These are phyloP conservation scores for Priocnemis perturbator DNA, from an alignment of 2,888 invertebrate species.

Conservation along the genomic window DNA sequence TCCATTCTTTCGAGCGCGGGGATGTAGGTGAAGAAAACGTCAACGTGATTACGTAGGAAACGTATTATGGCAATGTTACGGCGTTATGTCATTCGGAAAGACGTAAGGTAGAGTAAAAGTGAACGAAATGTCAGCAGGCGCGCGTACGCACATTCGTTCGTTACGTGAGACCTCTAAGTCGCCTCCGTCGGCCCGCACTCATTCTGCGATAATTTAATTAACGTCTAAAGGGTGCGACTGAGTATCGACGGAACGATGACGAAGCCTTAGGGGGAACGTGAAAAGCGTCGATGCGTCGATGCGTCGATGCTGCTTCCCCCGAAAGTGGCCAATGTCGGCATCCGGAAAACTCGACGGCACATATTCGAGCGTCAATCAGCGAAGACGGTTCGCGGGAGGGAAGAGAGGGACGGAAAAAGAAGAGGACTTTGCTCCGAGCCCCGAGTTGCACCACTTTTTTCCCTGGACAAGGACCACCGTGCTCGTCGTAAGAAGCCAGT, in stretches of 20 bases:
- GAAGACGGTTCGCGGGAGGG: slow-evolving; percentile 5
- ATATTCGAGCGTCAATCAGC: slow-evolving; percentile 8
- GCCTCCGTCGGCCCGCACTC: slow-evolving; percentile 38
- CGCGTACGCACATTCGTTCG: neutral
- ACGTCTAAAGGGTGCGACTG: slow-evolving; percentile 28
- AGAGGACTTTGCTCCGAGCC: neutral
- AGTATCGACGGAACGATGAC: slow-evolving; percentile 45
- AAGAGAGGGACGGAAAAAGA: slow-evolving; percentile 4
- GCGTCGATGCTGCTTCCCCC: too few species aligned
- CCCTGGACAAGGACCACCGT: slow-evolving; percentile 56
- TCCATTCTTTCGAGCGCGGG: too few species aligned
- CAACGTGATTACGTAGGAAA: too few species aligned
- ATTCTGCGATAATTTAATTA: slow-evolving; percentile 55
- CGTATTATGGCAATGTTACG: too few species aligned
- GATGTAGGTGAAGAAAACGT: too few species aligned
- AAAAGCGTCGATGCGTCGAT: slow-evolving; percentile 23
- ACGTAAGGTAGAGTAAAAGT: too few species aligned
- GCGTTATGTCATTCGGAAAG: too few species aligned
- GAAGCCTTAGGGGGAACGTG: slow-evolving; percentile 45
- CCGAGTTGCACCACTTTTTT: slow-evolving; percentile 7
- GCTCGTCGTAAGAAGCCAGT: slow-evolving; percentile 36
- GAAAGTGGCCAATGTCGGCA: neutral
- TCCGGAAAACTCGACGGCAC: slow-evolving; percentile 2
- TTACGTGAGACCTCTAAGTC: slow-evolving; percentile 39
- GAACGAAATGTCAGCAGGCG: too few species aligned